A percentile compares a stretch with the other conserved stretches of the same genome.
These are phyloP conservation scores for Rhagium mordax DNA, from an alignment of 2,888 invertebrate genomes.

Conservation along the genomic window DNA sequence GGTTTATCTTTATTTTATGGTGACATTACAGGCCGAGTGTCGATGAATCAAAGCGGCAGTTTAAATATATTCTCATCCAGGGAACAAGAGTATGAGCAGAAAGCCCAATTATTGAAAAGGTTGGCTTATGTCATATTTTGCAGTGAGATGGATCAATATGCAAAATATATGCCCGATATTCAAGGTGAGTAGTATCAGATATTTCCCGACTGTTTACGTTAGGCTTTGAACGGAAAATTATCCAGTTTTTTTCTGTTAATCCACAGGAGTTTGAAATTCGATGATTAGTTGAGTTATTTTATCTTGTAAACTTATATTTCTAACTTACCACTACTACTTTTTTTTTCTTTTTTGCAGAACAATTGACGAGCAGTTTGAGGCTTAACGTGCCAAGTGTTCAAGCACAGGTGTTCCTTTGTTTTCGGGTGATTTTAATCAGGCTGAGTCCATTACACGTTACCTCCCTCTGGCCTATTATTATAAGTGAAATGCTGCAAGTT, in stretches of 20 bases:
- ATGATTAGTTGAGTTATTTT: no score
- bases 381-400: slow-evolving; percentile 83
- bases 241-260: no score
- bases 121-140: slow-evolving; percentile 89
- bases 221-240: no score
- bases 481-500: slow-evolving; percentile 92
- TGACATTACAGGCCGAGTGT: slow-evolving; percentile 76
- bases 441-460: slow-evolving; percentile 90
- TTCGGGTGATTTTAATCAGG: slow-evolving; percentile 86
- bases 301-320: no score
- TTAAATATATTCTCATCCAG: slow-evolving; percentile 86
- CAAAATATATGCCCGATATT: slow-evolving; percentile 90
- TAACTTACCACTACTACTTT: no score
- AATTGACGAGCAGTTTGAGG: slow-evolving; percentile 87
- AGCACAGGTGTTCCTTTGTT: slow-evolving; percentile 90
- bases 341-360: slow-evolving; percentile 73
- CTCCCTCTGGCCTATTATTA: slow-evolving; percentile 92
- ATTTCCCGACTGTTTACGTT: no score
- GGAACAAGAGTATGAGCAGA: slow-evolving; percentile 88
- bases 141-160: slow-evolving; percentile 89
- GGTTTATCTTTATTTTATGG: background rate
- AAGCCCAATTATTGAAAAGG: slow-evolving; percentile 85
- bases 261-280: no score
- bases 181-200: slow-evolving; percentile 76
- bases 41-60: slow-evolving; percentile 84